A percentile compares a stretch with the other conserved stretches of the same genome.
phyloP scores from a whole-genome alignment of 2,113 vertebrate genomes.

The Sander lucioperca region DNA sequence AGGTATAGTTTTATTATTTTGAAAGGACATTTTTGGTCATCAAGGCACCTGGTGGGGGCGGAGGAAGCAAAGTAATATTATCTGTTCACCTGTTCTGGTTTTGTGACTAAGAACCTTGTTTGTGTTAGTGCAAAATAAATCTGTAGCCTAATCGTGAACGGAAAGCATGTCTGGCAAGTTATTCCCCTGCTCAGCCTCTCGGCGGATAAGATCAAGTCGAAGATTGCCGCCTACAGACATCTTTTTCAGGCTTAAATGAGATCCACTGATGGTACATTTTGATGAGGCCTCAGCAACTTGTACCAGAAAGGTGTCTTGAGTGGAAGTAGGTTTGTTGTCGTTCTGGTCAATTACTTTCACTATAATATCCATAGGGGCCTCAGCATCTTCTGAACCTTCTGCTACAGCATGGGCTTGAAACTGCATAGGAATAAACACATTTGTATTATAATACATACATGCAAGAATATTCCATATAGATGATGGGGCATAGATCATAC shows the following conservation, averaged over 20 bases:
- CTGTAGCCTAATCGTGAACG: no score
- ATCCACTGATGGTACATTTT: constrained; percentile 51
- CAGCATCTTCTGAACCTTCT: background rate
- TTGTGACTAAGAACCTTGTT: no score
- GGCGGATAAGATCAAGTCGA: no score
- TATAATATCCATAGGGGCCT: constrained; percentile 71
- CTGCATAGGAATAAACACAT: constrained; percentile 48
- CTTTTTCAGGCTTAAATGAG: background rate
- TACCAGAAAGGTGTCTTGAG: constrained; percentile 65
- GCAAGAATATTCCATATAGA: background rate
- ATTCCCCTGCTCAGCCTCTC: no score
- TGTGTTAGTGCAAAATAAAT: no score
- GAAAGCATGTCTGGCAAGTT: no score
- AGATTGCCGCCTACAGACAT: background rate
- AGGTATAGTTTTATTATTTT: no score
- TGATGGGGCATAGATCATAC: no score
- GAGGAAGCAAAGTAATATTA: no score
- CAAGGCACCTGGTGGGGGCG: no score
- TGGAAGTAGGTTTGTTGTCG: constrained; percentile 80
- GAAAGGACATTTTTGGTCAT: no score
- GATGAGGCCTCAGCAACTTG: constrained; percentile 74
- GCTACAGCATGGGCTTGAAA: constrained; percentile 61
- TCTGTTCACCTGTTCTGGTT: no score
- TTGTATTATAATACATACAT: background rate
- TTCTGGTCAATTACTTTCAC: constrained; percentile 79